A percentile compares a stretch with the other conserved stretches of the same genome.
Evolutionary conservation across 2,888 invertebrate genomes (phyloP).

Genomic region (Cerceris rybyensis): DNA sequence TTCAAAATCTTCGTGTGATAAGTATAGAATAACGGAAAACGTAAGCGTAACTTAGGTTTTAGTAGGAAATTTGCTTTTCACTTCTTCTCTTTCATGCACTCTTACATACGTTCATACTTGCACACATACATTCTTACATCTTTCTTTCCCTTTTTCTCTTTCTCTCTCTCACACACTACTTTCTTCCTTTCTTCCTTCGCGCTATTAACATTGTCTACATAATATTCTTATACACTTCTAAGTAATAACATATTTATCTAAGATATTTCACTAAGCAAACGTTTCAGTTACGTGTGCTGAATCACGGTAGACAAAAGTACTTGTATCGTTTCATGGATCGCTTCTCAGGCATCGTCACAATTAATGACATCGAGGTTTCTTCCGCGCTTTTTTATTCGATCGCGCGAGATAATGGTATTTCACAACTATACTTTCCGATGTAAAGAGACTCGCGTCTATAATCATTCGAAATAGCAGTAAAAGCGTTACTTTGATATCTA

Average conservation of each 20-base stretch:
- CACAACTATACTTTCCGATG: background rate
- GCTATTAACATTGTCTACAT: conserved; percentile 55
- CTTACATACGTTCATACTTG: background rate
- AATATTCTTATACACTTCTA: conserved; percentile 45
- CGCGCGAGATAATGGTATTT: conserved; percentile 1
- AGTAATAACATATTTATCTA: conserved; percentile 54
- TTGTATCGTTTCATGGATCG: conserved; percentile 30
- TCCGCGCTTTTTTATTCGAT: conserved; percentile 15
- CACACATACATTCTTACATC: background rate
- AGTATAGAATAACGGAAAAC: conserved; percentile 14
- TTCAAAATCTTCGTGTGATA: background rate
- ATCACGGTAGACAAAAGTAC: conserved; percentile 43
- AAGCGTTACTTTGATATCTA: background rate
- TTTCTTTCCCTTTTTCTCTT: background rate
- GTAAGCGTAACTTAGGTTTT: conserved; percentile 52
- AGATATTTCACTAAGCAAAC: conserved; percentile 47
- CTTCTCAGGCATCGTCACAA: conserved; percentile 36
- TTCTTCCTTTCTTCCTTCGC: conserved; percentile 15
- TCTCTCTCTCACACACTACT: background rate
- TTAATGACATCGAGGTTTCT: conserved; percentile 27
- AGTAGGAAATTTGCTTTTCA: conserved; percentile 24
- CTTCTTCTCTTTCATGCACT: conserved; percentile 2
- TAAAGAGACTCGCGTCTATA: too few species aligned
- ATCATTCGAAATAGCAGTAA: too few species aligned
- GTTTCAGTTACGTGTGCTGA: conserved; percentile 37